Base-by-base conservation (phyloP, 1,140 invertebrate genomes). In the Halictus rubicundus region DNA sequence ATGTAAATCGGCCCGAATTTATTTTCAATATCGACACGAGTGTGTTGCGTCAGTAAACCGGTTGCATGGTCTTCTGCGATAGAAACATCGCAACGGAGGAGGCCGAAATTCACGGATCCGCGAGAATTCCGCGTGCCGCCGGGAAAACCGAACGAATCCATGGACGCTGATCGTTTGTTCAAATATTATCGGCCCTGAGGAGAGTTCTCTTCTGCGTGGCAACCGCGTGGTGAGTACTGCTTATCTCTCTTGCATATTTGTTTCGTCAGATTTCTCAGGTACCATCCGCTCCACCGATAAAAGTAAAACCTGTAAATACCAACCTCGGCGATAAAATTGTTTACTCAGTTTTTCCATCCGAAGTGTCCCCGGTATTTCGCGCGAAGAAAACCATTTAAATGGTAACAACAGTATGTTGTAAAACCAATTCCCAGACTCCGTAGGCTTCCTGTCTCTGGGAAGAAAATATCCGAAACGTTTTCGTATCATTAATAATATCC, bases 151-250 rank as follows among this genome's bases (percentile, higher is more conserved):
- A 23, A 78, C 8, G 23, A 60, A 76, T 27, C 1, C 9, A 37
- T 70, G 46, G 14, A 71, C 76, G 49, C 39, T 72, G 32, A 78
- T 9, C 42, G 76, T 63, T 78, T 27, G 14, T 42, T 78, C 6
- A 71, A 42, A 42, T 54, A 70, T 23, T 27, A 49, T 64, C 57
- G 71, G 68, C 32, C 27, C 60, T 64, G 59, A 71, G 49, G 59
- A 71, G 65, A 68, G 46, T 39, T 71, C 60, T 9, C 71, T 78
- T 59, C 46, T 63, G 76, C 19, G 54, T 61, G 60, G 52, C 27
- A 64, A 71, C 59, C 71, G 21, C 52, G 42, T 54, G 76, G 76
- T 78, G 59, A 78, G 76, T 78, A 52, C 76, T 71, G 61, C 21
- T 39, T 71, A 42, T 61, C 23, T n/a, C 37, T 37, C 42, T 19